These are phyloP conservation scores for Meteorus sp. DNA, from an alignment of 1,140 invertebrate genomes.

Conservation along the genomic window DNA sequence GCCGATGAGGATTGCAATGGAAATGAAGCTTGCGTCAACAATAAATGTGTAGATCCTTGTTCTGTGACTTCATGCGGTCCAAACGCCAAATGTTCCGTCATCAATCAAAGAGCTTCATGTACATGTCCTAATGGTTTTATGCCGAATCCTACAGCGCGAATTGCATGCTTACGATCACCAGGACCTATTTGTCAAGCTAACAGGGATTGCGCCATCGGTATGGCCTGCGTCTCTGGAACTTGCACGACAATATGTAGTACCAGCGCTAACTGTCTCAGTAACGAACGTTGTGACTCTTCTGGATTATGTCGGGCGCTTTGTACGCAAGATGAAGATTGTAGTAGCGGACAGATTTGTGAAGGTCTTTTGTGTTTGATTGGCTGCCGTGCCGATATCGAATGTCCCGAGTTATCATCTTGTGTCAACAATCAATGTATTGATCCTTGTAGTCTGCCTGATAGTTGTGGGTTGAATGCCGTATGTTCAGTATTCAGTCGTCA, in stretches of 20 bases:
- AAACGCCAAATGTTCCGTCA: conserved; percentile 78
- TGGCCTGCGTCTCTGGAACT: conserved; percentile 70
- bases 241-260: conserved; percentile 78
- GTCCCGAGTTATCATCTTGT: conserved; percentile 70
- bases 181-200: conserved; percentile 71
- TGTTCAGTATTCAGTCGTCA: conserved; percentile 72
- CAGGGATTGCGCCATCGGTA: conserved; percentile 70
- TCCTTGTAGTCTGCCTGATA: conserved; percentile 72
- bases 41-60: conserved; percentile 82
- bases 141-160: conserved; percentile 79
- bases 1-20: conserved; percentile 84
- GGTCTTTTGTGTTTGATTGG: conserved; percentile 75
- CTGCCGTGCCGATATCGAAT: conserved; percentile 80
- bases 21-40: conserved; percentile 77
- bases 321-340: conserved; percentile 76
- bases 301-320: conserved; percentile 71
- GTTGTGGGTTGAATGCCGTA: conserved; percentile 81
- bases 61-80: conserved; percentile 77
- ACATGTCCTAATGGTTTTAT: conserved; percentile 77
- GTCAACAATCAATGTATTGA: conserved; percentile 75
- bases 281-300: conserved; percentile 73
- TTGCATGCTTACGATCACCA: conserved; percentile 79
- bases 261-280: conserved; percentile 74
- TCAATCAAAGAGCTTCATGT: conserved; percentile 80
- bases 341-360: conserved; percentile 81